A percentile compares a stretch with the other conserved stretches of the same genome.
Evolutionary conservation across 1,140 invertebrate genomes (phyloP).

Genomic region (Drosophila tani): DNA sequence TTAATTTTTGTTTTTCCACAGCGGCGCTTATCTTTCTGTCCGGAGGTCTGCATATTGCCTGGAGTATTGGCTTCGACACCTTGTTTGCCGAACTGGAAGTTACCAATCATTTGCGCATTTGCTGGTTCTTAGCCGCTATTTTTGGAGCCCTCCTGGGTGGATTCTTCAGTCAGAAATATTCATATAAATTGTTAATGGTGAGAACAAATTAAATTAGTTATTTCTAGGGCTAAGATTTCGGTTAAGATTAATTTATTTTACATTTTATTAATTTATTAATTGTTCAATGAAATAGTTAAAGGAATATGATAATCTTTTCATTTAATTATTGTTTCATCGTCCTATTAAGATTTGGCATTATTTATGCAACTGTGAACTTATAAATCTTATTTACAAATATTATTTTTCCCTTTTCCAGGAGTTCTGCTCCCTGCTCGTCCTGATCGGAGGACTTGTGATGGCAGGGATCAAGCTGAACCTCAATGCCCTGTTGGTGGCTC

Average conservation of each 20-base stretch:
- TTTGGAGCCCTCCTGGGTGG: slow-evolving; percentile 40
- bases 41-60: slow-evolving; percentile 72
- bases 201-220: background rate
- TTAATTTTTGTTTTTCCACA: slow-evolving; percentile 6
- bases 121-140: slow-evolving; percentile 66
- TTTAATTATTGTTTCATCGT: no score
- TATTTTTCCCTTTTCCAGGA: slow-evolving; percentile 30
- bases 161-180: slow-evolving; percentile 19
- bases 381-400: background rate
- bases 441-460: slow-evolving; percentile 54
- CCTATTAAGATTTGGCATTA: no score
- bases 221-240: no score
- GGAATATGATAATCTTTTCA: no score
- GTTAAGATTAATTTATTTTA: background rate
- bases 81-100: slow-evolving; percentile 26
- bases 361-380: no score
- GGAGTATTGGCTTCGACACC: slow-evolving; percentile 64
- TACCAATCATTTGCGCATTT: slow-evolving; percentile 47
- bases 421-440: slow-evolving; percentile 46
- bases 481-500: slow-evolving; percentile 47
- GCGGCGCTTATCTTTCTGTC: slow-evolving; percentile 64
- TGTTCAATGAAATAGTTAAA: no score
- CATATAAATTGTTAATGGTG: slow-evolving; percentile 61
- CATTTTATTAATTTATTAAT: background rate
- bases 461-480: slow-evolving; percentile 7